Evolutionary conservation across 92 coral and sea anemone species (phyloP).

Genomic region (Actinernus sp.): DNA sequence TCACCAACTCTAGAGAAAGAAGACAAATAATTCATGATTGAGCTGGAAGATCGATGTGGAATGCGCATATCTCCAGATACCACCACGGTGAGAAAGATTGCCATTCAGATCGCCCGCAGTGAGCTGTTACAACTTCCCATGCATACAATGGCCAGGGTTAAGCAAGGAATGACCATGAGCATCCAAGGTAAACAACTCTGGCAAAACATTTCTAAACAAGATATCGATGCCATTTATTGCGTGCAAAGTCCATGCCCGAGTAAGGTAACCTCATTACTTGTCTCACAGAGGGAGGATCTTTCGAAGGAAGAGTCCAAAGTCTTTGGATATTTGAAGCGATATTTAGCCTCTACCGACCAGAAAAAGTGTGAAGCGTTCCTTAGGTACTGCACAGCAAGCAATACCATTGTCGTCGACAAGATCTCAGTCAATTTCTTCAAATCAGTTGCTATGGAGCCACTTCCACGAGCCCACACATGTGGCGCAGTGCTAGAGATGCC

Average conservation of each 20-base stretch:
- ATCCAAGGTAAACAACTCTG: slow-evolving; percentile 22
- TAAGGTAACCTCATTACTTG: slow-evolving; percentile 9
- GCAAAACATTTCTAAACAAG: slow-evolving; percentile 10
- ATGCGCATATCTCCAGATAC: slow-evolving; percentile 5
- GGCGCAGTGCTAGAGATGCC: slow-evolving; percentile 36
- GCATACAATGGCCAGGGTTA: slow-evolving; percentile 24
- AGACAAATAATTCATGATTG: slow-evolving; percentile 9
- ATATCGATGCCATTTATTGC: slow-evolving; percentile 9
- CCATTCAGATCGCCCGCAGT: slow-evolving; percentile 2
- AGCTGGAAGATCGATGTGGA: slow-evolving; percentile 25
- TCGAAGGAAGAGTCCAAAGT: slow-evolving; percentile 6
- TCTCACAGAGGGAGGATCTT: not conserved
- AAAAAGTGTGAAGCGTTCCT: slow-evolving; percentile 12
- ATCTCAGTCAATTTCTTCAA: slow-evolving; percentile 1
- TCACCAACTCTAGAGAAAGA: slow-evolving; percentile 1
- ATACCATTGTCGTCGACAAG: slow-evolving; percentile 6
- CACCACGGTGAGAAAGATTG: slow-evolving; percentile 5
- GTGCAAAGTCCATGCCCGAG: slow-evolving; percentile 10
- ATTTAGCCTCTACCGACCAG: slow-evolving; percentile 2
- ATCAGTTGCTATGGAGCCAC: slow-evolving; percentile 6
- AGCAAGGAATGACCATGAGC: slow-evolving; percentile 1
- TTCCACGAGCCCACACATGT: slow-evolving; percentile 35
- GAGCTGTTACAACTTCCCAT: slow-evolving; percentile 17
- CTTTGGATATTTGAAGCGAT: not conserved
- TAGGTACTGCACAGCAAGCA: slow-evolving; percentile 10